phyloP scores from a whole-genome alignment of 2,113 vertebrate species.

The Glaucomys volans region DNA sequence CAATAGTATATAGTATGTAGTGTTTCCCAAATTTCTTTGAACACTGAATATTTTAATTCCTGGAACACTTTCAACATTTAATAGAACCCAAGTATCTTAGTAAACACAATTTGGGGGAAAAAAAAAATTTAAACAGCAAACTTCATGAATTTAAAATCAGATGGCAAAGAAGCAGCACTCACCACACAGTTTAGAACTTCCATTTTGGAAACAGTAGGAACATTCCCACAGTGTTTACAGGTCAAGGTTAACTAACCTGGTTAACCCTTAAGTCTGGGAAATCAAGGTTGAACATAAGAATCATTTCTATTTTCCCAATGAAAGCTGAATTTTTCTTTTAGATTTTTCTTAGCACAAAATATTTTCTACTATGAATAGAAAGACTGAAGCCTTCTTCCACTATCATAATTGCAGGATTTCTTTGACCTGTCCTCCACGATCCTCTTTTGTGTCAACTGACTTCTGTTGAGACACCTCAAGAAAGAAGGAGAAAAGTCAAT shows the following conservation, averaged over 20 bases:
- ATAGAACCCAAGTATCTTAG: not conserved
- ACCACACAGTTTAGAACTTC: not conserved
- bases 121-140: slow-evolving; percentile 49
- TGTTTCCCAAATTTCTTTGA: slow-evolving; percentile 41
- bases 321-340: not conserved
- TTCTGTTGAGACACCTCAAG: not conserved
- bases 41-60: slow-evolving; percentile 61
- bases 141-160: slow-evolving; percentile 59
- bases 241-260: not conserved
- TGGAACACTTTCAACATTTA: slow-evolving; percentile 57
- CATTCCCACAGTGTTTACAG: not conserved
- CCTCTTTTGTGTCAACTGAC: not conserved
- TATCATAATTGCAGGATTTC: not conserved
- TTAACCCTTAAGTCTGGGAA: not conserved
- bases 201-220: not conserved
- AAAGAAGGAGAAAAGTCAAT: not conserved
- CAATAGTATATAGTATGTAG: not conserved
- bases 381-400: not conserved
- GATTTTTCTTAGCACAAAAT: not conserved
- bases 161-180: not conserved
- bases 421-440: not conserved
- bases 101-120: slow-evolving; percentile 22
- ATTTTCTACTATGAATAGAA: not conserved
- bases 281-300: not conserved
- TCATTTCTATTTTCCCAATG: not conserved